Evolutionary conservation across 2,113 vertebrate species (phyloP), one percentile per base, ranked within the genome.

Genomic region (Calonectris borealis): DNA sequence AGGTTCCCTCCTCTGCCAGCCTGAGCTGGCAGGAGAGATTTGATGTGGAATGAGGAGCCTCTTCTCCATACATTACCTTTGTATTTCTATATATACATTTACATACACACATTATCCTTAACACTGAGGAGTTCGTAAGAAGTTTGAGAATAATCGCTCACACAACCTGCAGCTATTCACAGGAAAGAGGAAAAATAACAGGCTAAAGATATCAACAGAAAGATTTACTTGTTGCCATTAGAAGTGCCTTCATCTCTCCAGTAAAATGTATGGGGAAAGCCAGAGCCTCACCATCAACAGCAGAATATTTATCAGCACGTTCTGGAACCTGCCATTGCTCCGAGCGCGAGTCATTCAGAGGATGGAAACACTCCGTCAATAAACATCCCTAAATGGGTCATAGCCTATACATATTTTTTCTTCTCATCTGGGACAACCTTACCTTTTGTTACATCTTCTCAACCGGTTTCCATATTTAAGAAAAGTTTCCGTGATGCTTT

Each of bases 261-360:
- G 34, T 46, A 55, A 73, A 62, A 46, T 0, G 6, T 4, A 4
- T 4, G 9, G 20, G 20, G 27, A 73, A 44, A 62, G 20, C 5
- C 1, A 0, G 17, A 62, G 78, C 54, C 22, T 44, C n/a, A 11
- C 16, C n/a, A 34, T 11, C 1, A 0, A 34, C 77, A 77, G 34
- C 42, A 42, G 64, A 62, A n/a, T 27, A 62, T 83, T 78, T 38
- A 49, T 18, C 27, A 91, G 22, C n/a, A 5, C 1, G 0, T 22
- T 61, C 46, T 34, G 57, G 52, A 91, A 46, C 17, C 46, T 16
- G 12, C 13, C 65, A 6, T 8, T 48, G 31, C 44, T n/a, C 19
- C 1, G 1, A 32, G 10, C 4, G 0, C 0, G 0, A 34, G 60
- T 18, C n/a, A 17, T 31, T 60, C 58, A 42, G 65, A n/a, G 8